Conservation (phyloP, 2,888 invertebrate genomes). For the Anthophora plumipes region DNA sequence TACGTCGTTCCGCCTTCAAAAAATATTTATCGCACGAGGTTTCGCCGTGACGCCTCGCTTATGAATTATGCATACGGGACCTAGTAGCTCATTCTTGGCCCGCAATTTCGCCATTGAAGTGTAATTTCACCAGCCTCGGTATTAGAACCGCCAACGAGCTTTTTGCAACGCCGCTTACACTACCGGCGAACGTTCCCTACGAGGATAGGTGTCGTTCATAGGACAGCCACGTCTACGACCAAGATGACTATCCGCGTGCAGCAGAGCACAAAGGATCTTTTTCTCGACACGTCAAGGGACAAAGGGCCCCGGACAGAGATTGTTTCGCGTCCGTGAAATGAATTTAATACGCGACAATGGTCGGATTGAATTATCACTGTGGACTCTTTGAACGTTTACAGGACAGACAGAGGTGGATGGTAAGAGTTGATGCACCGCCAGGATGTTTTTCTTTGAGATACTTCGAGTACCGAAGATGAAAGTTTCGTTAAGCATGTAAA, state of each 20-base stretch:
- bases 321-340: constrained; percentile 22
- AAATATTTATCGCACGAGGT: constrained; percentile 78
- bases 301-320: constrained; percentile 9
- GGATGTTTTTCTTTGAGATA: background rate
- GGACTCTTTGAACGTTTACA: constrained; percentile 26
- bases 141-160: constrained; percentile 68
- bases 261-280: constrained; percentile 14
- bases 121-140: constrained; percentile 68
- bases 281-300: constrained; percentile 4
- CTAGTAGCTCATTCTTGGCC: constrained; percentile 70
- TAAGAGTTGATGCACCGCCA: background rate
- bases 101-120: constrained; percentile 72
- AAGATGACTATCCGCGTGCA: no score
- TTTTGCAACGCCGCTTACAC: constrained; percentile 59
- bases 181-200: constrained; percentile 43
- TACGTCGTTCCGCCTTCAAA: constrained; percentile 69
- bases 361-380: constrained; percentile 36
- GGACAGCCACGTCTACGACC: constrained; percentile 22
- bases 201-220: constrained; percentile 53
- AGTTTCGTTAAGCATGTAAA: background rate
- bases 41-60: constrained; percentile 74
- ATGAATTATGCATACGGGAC: constrained; percentile 80
- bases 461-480: background rate
- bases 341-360: constrained; percentile 34
- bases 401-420: background rate